phyloP scores from a whole-genome alignment of 2,113 vertebrate species.

The Phrynosoma blainvillii region DNA sequence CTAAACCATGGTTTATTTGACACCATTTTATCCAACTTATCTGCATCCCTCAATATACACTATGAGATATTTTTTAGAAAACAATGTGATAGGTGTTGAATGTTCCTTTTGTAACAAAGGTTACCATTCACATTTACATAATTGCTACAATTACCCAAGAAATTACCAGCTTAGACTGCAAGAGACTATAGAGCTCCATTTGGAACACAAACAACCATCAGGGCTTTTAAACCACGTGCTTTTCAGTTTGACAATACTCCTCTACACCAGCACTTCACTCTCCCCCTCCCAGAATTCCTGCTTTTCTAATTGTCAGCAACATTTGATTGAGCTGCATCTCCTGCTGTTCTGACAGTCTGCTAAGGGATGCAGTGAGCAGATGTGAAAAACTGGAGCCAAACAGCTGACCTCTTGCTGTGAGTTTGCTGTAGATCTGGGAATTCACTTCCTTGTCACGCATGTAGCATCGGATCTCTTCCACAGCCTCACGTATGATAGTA shows the following conservation, averaged over 20 bases:
- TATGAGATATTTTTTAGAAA: neutral
- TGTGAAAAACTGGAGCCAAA: constrained; percentile 21
- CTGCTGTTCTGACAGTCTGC: constrained; percentile 11
- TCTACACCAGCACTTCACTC: neutral
- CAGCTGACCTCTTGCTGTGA: constrained; percentile 89
- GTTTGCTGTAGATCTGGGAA: constrained; percentile 98
- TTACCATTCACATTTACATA: neutral
- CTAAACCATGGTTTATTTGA: neutral
- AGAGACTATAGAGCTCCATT: rapidly evolving
- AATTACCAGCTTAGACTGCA: neutral
- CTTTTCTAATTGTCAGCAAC: constrained; percentile 46
- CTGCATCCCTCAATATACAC: rapidly evolving
- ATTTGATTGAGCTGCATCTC: constrained; percentile 46
- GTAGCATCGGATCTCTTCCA: constrained; percentile 95
- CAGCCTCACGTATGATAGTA: constrained; percentile 91
- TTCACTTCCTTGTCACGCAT: constrained; percentile 97
- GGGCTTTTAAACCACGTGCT: neutral
- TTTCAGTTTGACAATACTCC: neutral
- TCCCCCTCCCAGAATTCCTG: constrained; percentile 39
- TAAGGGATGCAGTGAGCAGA: constrained; percentile 36
- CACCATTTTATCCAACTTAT: neutral
- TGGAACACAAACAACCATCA: neutral
- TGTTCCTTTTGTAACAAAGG: neutral
- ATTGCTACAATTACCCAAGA: rapidly evolving
- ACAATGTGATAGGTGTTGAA: neutral